Conservation (phyloP, 2,113 vertebrate genomes). For the Chlamydotis undulata region DNA sequence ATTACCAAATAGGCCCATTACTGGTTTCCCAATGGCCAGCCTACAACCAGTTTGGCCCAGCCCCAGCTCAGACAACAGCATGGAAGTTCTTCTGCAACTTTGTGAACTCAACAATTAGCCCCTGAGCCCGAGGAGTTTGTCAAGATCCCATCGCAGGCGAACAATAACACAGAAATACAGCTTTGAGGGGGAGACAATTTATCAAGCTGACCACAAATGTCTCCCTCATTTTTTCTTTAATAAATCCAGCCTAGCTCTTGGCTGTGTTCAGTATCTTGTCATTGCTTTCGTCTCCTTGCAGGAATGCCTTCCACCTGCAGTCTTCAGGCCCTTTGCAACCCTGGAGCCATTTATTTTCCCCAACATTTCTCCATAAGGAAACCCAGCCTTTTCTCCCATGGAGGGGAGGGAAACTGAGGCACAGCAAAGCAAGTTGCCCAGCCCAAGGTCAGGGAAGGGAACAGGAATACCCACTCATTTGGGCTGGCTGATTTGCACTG, state of each 20-base stretch:
- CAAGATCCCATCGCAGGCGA: neutral
- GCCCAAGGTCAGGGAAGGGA: neutral
- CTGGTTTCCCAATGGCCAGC: neutral
- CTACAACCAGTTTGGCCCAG: neutral
- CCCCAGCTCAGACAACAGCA: neutral
- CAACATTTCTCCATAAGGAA: neutral
- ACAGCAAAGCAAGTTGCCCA: neutral
- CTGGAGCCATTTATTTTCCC: slow-evolving; percentile 15
- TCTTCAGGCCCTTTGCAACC: neutral
- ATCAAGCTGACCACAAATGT: slow-evolving; percentile 57
- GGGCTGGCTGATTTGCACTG: neutral
- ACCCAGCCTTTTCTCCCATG: neutral
- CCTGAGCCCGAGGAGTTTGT: neutral
- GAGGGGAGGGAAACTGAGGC: slow-evolving; percentile 11
- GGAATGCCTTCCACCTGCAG: slow-evolving; percentile 46
- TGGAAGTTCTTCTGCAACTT: neutral
- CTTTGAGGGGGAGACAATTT: slow-evolving; percentile 41
- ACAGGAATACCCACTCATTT: neutral
- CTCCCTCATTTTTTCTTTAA: slow-evolving; percentile 50
- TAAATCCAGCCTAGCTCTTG: slow-evolving; percentile 57
- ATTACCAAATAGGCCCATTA: neutral
- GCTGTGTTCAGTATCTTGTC: slow-evolving; percentile 43
- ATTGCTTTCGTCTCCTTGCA: neutral
- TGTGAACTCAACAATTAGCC: slow-evolving; percentile 37
- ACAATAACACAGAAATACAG: slow-evolving; percentile 43